Conservation (phyloP, 2,888 invertebrate genomes). For the Lamellibrachia columna region DNA sequence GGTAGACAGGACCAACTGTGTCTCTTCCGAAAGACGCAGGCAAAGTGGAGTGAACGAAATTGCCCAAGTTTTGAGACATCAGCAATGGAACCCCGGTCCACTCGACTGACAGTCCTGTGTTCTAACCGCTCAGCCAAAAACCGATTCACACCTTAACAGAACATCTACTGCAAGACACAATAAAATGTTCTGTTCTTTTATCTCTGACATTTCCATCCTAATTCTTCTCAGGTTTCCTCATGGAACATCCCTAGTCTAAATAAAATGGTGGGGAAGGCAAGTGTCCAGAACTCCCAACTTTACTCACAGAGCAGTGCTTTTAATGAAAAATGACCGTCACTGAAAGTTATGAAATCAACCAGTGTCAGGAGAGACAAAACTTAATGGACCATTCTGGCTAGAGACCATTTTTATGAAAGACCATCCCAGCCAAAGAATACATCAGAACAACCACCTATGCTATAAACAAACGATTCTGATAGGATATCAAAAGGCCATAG, state of each 20-base stretch:
- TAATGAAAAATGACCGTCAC: background rate
- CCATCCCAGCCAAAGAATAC: background rate
- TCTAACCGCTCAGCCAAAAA: too few relatives aligned
- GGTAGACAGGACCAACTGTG: too few relatives aligned
- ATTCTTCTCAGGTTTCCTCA: background rate
- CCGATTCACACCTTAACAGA: too few relatives aligned
- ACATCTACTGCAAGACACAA: background rate
- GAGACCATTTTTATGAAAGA: background rate
- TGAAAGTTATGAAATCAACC: background rate
- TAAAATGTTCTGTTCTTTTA: background rate
- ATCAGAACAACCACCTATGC: background rate
- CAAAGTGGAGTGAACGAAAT: too few relatives aligned
- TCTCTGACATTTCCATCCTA: background rate
- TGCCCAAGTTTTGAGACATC: too few relatives aligned
- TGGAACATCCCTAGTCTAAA: background rate
- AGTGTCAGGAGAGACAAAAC: background rate
- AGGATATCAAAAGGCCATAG: too few relatives aligned
- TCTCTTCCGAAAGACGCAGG: too few relatives aligned
- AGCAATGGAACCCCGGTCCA: too few relatives aligned
- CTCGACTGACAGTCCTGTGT: too few relatives aligned
- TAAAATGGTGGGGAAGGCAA: background rate
- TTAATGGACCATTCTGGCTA: background rate
- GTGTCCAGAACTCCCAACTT: background rate
- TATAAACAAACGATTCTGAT: background rate
- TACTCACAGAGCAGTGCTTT: background rate